Base-by-base conservation (phyloP, 1,140 invertebrate genomes). In the Tachypleus tridentatus region DNA sequence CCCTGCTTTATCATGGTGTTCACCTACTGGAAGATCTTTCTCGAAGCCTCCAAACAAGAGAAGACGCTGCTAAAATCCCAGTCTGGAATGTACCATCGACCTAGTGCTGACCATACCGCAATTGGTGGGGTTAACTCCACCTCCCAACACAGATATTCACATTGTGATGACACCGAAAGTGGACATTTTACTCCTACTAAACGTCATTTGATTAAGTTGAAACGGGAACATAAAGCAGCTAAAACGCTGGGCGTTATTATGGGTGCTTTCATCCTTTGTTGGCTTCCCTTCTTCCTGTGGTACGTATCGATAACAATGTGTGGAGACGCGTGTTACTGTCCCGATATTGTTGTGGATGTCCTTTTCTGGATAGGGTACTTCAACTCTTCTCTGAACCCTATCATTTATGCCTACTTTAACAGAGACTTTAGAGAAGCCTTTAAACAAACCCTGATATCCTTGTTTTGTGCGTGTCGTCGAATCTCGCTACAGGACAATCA, bases 341-440 rank as follows among this genome's bases (percentile, higher is more conserved):
- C 93, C 3, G 84, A 91, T 53, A 81, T 90, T 52, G 84, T 97
- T 49, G 89, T 94, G 9, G 85, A 89, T 58, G 83, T 93, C 49
- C 82, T 98, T 66, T 98, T 98, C 80, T 99, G 97, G 97, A 94
- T 98, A 73, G 97, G 96, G 51, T 99, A 98, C 78, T 91, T 94
- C 75, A 98, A 99, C 78, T 97, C 93, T 4, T 93, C 93, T 49
- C 81, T 97, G 54, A 98, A 98, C 80, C 96, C 94, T 4, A 80
- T 97, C 51, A 97, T 98, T 72, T 99, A 99, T 80, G 94, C 94
- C 64, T 98, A 98, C 78, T 98, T 98, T 82, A 98, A 99, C 78
- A 84, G 93, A 64, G 97, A 99, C 78, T 99, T 99, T 80, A 83
- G 96, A 76, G 90, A 95, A 77, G 95, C 95, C 5, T 99, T 98